Percentiles rank a stretch among this genome's conserved stretches.
These are phyloP conservation scores for Auanema freiburgensis DNA, from an alignment of 2,888 invertebrate species.

Conservation along the genomic window DNA sequence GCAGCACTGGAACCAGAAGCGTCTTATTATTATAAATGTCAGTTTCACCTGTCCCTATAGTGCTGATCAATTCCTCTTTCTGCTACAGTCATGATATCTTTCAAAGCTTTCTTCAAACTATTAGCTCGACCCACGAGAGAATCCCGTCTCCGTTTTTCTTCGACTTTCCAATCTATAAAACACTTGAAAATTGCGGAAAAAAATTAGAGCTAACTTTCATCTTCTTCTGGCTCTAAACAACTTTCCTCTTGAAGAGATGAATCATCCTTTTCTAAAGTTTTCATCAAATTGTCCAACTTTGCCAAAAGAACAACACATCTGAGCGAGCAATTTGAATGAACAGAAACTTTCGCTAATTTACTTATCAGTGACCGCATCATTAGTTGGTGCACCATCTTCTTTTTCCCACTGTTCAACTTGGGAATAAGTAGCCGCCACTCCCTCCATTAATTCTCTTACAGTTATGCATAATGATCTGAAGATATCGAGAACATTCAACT, in stretches of 20 bases:
- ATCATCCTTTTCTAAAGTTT: conserved; percentile 75
- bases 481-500: neutral
- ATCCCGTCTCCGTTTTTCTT: conserved; percentile 66
- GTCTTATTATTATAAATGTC: neutral
- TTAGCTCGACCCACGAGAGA: conserved; percentile 75
- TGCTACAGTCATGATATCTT: conserved; percentile 79
- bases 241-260: conserved; percentile 52
- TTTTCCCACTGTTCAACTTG: conserved; percentile 30
- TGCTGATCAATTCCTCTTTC: conserved; percentile 70
- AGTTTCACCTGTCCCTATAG: conserved; percentile 18
- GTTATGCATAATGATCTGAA: conserved; percentile 75
- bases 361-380: conserved; percentile 30
- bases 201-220: conserved; percentile 19
- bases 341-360: conserved; percentile 10
- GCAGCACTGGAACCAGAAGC: conserved; percentile 21
- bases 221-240: conserved; percentile 45
- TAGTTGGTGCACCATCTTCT: conserved; percentile 14
- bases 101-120: conserved; percentile 81
- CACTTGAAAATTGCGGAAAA: neutral
- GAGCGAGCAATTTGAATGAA: conserved; percentile 22
- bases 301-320: conserved; percentile 76
- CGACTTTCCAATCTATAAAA: conserved; percentile 10
- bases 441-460: conserved; percentile 76
- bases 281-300: conserved; percentile 77
- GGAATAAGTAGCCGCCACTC: conserved; percentile 64